Conservation (phyloP, 2,113 vertebrate species). For the Pterocles orientalis region DNA sequence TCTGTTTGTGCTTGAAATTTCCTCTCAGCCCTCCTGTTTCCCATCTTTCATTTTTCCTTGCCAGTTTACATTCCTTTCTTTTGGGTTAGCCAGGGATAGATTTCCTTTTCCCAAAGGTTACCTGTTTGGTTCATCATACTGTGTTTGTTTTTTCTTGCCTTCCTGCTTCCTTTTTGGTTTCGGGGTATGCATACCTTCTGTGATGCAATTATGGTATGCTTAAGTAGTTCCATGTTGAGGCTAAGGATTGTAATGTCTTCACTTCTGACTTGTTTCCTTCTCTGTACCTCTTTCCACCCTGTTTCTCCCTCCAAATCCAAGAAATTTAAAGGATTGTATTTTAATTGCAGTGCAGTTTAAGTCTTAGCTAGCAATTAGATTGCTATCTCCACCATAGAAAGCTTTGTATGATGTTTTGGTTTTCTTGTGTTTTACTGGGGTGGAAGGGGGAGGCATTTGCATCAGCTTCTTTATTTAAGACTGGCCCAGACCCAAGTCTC, state of each 20-base stretch:
- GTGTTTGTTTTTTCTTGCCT: conserved; percentile 62
- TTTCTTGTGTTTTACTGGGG: not conserved
- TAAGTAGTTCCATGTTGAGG: conserved; percentile 69
- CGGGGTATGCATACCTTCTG: conserved; percentile 64
- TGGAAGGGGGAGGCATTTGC: not conserved
- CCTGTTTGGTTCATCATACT: conserved; percentile 52
- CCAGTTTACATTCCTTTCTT: not conserved
- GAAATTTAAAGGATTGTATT: conserved; percentile 1
- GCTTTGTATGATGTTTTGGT: not conserved
- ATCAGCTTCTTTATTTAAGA: not conserved
- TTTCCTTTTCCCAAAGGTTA: conserved; percentile 59
- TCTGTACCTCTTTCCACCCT: not conserved
- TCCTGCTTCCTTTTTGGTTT: conserved; percentile 69
- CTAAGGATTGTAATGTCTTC: conserved; percentile 12
- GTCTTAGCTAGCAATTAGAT: not conserved
- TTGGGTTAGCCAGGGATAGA: not conserved
- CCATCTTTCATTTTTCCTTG: not conserved
- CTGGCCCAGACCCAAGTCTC: not conserved
- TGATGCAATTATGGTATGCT: conserved; percentile 62
- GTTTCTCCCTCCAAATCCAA: not conserved
- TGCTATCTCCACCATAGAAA: not conserved
- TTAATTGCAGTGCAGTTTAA: not conserved
- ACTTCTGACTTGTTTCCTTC: not conserved
- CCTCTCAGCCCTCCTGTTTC: not conserved
- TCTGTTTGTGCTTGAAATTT: not conserved